Percentiles rank a stretch among this genome's conserved stretches.
Evolutionary conservation across 2,888 invertebrate genomes (phyloP).

Genomic region (Ashinkailepas kermadecensis): DNA sequence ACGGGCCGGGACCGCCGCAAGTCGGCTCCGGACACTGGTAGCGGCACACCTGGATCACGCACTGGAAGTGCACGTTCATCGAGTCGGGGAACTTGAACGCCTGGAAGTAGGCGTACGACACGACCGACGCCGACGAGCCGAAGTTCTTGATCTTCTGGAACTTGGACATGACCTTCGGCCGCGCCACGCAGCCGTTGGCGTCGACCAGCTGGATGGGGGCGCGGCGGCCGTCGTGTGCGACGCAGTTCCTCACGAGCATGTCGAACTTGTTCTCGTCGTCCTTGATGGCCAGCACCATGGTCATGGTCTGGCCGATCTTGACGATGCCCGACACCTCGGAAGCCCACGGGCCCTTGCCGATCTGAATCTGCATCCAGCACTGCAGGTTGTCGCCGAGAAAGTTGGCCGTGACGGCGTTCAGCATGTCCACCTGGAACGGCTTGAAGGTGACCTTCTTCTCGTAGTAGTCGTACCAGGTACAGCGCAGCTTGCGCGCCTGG

Average conservation of each 20-base stretch:
- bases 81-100: slow-evolving; percentile 95
- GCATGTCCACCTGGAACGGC: slow-evolving; percentile 91
- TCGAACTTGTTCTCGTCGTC: slow-evolving; percentile 92
- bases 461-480: slow-evolving; percentile 94
- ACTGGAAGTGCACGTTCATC: slow-evolving; percentile 96
- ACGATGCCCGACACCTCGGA: slow-evolving; percentile 89
- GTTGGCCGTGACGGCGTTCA: slow-evolving; percentile 89
- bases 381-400: slow-evolving; percentile 91
- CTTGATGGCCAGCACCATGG: slow-evolving; percentile 90
- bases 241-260: slow-evolving; percentile 88
- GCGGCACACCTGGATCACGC: slow-evolving; percentile 88
- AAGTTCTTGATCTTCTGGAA: slow-evolving; percentile 96
- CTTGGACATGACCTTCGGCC: slow-evolving; percentile 84
- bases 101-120: slow-evolving; percentile 92
- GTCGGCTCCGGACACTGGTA: slow-evolving; percentile 90
- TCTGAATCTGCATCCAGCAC: slow-evolving; percentile 97
- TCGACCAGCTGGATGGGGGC: slow-evolving; percentile 58
- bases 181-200: slow-evolving; percentile 84
- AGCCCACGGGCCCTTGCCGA: slow-evolving; percentile 91
- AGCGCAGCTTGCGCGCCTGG: slow-evolving; percentile 81
- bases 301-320: slow-evolving; percentile 93
- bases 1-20: slow-evolving; percentile 49
- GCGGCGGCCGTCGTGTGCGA: slow-evolving; percentile 84
- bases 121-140: slow-evolving; percentile 86
- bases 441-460: slow-evolving; percentile 90